A percentile compares a stretch with the other conserved stretches of the same genome.
These are phyloP conservation scores for Esox masquinongy DNA, from an alignment of 2,797 vertebrate genomes.

Conservation along the genomic window DNA sequence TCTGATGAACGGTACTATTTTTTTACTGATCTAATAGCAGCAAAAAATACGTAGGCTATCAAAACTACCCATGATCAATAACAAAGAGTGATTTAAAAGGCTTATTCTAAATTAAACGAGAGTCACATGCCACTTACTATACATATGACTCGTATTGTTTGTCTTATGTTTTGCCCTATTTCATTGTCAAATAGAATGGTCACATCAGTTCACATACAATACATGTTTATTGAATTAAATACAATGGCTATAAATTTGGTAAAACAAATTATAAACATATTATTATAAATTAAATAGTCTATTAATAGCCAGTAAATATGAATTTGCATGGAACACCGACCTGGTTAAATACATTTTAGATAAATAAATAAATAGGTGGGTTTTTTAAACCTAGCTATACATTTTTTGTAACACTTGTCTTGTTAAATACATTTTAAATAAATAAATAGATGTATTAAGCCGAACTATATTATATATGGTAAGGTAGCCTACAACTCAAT, in stretches of 20 bases:
- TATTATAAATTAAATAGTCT: background rate
- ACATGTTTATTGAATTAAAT: conserved; percentile 6
- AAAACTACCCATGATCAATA: background rate
- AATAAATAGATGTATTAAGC: background rate
- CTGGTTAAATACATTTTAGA: background rate
- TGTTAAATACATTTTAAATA: background rate
- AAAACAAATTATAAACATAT: background rate
- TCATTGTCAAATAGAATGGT: background rate
- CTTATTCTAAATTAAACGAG: background rate
- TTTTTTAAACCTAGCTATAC: too few relatives aligned
- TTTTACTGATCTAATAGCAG: background rate
- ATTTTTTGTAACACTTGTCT: background rate
- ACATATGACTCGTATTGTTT: background rate
- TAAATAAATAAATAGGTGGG: background rate
- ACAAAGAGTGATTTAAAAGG: background rate
- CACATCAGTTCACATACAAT: background rate
- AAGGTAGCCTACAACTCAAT: background rate
- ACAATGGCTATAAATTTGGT: background rate
- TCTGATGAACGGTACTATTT: background rate
- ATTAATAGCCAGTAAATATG: background rate
- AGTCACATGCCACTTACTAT: background rate
- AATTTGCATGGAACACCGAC: background rate
- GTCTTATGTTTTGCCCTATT: background rate
- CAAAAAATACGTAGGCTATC: background rate
- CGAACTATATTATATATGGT: background rate